Evolutionary conservation across 2,888 invertebrate genomes (phyloP), one percentile per base, ranked within the genome.

Genomic region (Mythimna vitellina): DNA sequence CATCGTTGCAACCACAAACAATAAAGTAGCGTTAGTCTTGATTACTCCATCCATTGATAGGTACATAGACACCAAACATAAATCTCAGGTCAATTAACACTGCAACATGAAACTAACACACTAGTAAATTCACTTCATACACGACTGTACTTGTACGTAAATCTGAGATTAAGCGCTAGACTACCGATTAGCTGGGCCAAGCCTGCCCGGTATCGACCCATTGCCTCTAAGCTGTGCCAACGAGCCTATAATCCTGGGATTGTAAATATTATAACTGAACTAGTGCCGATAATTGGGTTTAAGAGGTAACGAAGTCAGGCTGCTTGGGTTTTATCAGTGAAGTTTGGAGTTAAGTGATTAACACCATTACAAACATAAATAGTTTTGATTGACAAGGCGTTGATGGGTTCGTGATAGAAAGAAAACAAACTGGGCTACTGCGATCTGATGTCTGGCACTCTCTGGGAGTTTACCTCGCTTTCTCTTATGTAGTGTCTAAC

Each of bases 161-260:
- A 86, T 82, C 82, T 68, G 38, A 85, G 87, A 86, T 87, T 85
- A 86, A 84, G 76, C 67, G 66, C 77, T 71, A 73, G 76, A 75
- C 73, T 53, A 58, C 49, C 72, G 82, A 84, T 84, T 86, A 87
- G 76, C 72, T 64, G 54, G 64, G 75, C 76, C 70, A 67, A 57
- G 66, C 49, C 68, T 71, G 70, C 66, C 20, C 62, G 58, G 63
- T 77, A 70, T 76, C 73, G 75, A 62, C 65, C 72, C 80, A 80
- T 83, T 83, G 76, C 67, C 76, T 84, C 66, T 73, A 79, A 84
- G 77, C 84, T 65, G 54, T 56, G 35, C 64, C 57, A 71, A 58
- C 65, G 58, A 51, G 20, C 65, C 53, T 54, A 35, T 65, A 80
- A 80, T 76, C 76, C 73, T 35, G 57, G 72, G 79, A 77, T 77